Evolutionary conservation across 2,888 invertebrate species (phyloP), one percentile per base, ranked within the genome.

Genomic region (Campoplex nolae): DNA sequence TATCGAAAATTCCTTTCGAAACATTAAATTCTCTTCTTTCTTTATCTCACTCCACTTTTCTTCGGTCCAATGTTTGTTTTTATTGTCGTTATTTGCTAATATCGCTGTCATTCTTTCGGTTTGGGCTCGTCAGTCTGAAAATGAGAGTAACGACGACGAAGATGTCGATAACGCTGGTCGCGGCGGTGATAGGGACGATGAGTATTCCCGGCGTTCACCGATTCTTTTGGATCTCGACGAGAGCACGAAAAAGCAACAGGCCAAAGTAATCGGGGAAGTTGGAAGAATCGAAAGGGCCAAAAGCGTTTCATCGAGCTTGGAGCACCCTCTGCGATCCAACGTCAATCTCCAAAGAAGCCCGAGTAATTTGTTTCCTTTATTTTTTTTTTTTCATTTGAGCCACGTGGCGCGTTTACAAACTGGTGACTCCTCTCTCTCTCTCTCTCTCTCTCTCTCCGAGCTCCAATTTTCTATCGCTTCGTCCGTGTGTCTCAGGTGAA

Each of bases 171-270:
- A 75, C 38, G 23, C 23, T 23, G 42, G 23, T 23, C 28, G 23
- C 35, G 45, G 62, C 11, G 38, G 62, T 67, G 93, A 93, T 86
- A 92, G 91, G 67, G 88, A 89, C 23, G 92, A 93, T 28, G 93
- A 93, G 23, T 92, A 90, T 35, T 91, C 92, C 79, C 76, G 86
- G 11, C 92, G 89, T 51, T 93, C 94, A 9, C 94, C 94, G 0
- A 91, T 94, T n/a, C 88, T 94, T 58, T 86, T 94, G 71, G 94
- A 94, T 84, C 89, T 94, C 28, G 94, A 94, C 78, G 94, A 94
- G 81, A 94, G 93, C 84, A 92, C 93, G 16, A 93, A 93, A 77
- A 92, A 92, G 70, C 93, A 93, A 51, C 93, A 91, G 65, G 90
- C 89, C 48, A 88, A 88, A 45, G 73, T 86, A 3, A 68, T 32